Percentiles rank a stretch among this genome's conserved stretches.
These are phyloP conservation scores for Tupaia tana DNA, from an alignment of 2,113 vertebrate genomes.

Conservation along the genomic window DNA sequence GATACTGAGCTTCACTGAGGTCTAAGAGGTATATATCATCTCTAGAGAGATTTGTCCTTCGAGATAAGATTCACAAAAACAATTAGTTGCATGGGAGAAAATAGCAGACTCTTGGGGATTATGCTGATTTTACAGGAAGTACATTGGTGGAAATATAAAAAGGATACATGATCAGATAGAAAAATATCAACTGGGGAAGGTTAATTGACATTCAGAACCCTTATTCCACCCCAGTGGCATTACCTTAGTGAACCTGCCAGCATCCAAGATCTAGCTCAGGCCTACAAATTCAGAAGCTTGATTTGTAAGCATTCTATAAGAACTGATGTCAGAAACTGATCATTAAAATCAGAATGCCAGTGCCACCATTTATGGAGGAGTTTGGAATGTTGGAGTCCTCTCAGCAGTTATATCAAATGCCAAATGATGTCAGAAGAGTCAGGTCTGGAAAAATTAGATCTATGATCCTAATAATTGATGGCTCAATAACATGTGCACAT, in stretches of 20 bases:
- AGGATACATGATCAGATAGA: constrained; percentile 6
- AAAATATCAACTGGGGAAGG: not conserved
- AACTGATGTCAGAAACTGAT: constrained; percentile 6
- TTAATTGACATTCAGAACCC: constrained; percentile 17
- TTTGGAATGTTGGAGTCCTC: not conserved
- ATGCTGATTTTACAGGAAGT: constrained; percentile 42
- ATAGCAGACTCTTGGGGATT: not conserved
- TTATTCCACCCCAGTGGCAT: not conserved
- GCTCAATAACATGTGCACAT: not conserved
- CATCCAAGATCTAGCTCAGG: not conserved
- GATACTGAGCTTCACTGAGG: constrained; percentile 15
- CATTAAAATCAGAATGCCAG: not conserved
- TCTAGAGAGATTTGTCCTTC: constrained; percentile 11
- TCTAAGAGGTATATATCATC: not conserved
- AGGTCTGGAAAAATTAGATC: not conserved
- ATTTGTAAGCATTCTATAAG: not conserved
- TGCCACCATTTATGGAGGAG: constrained; percentile 15
- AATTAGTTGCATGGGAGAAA: not conserved
- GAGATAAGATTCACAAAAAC: constrained; percentile 56
- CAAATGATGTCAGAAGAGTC: constrained; percentile 22
- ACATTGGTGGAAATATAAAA: constrained; percentile 21
- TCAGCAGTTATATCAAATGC: not conserved
- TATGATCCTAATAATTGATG: not conserved
- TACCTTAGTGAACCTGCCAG: not conserved
- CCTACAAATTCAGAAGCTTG: not conserved